Base-by-base conservation (phyloP, 2,888 invertebrate species). In the Plemyria rubiginata region DNA sequence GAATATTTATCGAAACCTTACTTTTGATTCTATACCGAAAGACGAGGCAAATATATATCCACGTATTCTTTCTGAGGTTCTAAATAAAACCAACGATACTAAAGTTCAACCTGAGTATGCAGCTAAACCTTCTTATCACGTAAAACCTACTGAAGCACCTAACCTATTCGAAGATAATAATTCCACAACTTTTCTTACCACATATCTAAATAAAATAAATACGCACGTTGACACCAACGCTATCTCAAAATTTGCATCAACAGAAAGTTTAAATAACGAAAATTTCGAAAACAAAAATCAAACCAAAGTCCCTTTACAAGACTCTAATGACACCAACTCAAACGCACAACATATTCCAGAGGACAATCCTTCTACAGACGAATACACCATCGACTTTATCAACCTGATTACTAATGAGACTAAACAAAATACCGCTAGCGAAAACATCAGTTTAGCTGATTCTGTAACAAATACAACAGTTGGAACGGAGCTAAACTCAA, bases 261-360 rank as follows among this genome's bases (percentile, higher is more conserved):
- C 43, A 22, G 22, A 38, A 8, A 9, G 4, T 4, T 13, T 28
- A 4, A 15, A 41, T 32, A 16, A 57, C 32, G 28, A 54, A 9
- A 15, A 0, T 45, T n/a, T 32, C 13, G 16, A 28, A 32, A 40
- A 5, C 11, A 12, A 15, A 22, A 22, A 56, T 52, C 28, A 56
- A 51, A 46, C 15, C 28, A 12, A 13, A 46, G 28, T 28, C 0
- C 12, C 48, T 12, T 7, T 5, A 40, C 43, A 41, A 46, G 41
- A 61, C 46, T 16, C 46, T 29, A 40, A 52, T 41, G 32, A 51
- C 8, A 54, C 28, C 15, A 50, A 45, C n/a, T 55, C 51, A 51
- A 36, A 13, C 15, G 45, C 41, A 13, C 36, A 41, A 50, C 16
- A 40, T 15, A 51, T 51, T 46, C 16, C 52, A 46, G 46, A 29